Base-by-base conservation (phyloP, 2,797 vertebrate genomes). In the Sparus aurata region DNA sequence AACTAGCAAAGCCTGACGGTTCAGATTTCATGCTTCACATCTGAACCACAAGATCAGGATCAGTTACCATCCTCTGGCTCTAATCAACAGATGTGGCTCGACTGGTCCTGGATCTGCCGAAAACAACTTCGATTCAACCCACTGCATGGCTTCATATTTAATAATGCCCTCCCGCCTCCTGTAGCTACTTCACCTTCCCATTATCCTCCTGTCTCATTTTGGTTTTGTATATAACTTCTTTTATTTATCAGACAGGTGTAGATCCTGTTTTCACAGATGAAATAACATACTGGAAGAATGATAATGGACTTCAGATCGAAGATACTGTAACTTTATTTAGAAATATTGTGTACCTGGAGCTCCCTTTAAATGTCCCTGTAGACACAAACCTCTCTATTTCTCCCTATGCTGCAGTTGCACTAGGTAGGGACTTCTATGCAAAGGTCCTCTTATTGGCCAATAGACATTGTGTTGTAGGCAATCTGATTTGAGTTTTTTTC, bases 381-480 rank as follows among this genome's bases (percentile, higher is more conserved):
- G 73, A 88, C 74, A 63, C 59, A 58, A 63, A 45, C 64, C 73
- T 75, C 17, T 75, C 15, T 69, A 27, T 62, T 34, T 59, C 49
- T 69, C 79, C 75, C 74, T 30, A 6, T 47, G n/a, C 69, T 68
- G 41, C 65, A 43, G 20, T 64, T 53, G 69, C 59, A 69, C 80
- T 60, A 55, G 58, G 78, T 50, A 64, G 86, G 82, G 83, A 83
- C 71, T 60, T 92, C 93, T 93, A 95, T 94, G 93, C 92, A 94
- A 93, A 88, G 53, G 30, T 84, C 34, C 18, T 82, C 20, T 49
- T 77, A 47, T 76, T 41, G 61, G 70, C 82, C 75, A 75, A 34
- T 53, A 80, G 77, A 79, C 81, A 58, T 80, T 45, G 75, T 91
- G 77, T 84, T 63, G 77, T 70, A 77, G 43, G 55, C 67, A 7